These are phyloP conservation scores for Cassiopea andromeda DNA, from an alignment of 30 jellyfish, hydroid and myxozoan species.

Conservation along the genomic window DNA sequence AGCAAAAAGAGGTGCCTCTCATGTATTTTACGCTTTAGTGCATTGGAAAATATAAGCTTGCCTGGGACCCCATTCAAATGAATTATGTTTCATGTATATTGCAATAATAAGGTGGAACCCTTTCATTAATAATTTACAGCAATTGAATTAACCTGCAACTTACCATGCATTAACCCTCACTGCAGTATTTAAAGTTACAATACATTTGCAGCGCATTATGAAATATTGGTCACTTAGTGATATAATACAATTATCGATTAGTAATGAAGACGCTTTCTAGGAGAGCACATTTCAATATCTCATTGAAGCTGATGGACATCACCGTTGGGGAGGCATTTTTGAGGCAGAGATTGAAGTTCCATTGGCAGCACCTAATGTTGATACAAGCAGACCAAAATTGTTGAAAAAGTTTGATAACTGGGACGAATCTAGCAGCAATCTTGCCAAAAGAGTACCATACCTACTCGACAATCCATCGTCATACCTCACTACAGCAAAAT, in stretches of 20 bases:
- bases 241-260: too few relatives aligned
- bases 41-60: neutral
- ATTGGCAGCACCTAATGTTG: slow-evolving; percentile 51
- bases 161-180: neutral
- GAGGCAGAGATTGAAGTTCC: slow-evolving; percentile 52
- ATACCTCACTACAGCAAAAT: slow-evolving; percentile 51
- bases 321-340: slow-evolving; percentile 87
- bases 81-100: neutral
- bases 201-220: neutral
- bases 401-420: slow-evolving; percentile 79
- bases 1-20: slow-evolving; percentile 30
- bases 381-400: slow-evolving; percentile 51
- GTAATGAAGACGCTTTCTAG: neutral
- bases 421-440: slow-evolving; percentile 72
- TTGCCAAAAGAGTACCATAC: slow-evolving; percentile 51
- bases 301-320: slow-evolving; percentile 88
- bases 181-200: neutral
- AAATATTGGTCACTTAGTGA: too few relatives aligned
- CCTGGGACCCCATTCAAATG: neutral
- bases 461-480: slow-evolving; percentile 51
- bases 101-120: neutral
- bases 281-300: slow-evolving; percentile 64
- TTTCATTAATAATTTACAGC: neutral
- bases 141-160: neutral
- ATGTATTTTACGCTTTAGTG: neutral